Evolutionary conservation across 2,113 vertebrate genomes (phyloP).

Genomic region (Oryzias melastigma): DNA sequence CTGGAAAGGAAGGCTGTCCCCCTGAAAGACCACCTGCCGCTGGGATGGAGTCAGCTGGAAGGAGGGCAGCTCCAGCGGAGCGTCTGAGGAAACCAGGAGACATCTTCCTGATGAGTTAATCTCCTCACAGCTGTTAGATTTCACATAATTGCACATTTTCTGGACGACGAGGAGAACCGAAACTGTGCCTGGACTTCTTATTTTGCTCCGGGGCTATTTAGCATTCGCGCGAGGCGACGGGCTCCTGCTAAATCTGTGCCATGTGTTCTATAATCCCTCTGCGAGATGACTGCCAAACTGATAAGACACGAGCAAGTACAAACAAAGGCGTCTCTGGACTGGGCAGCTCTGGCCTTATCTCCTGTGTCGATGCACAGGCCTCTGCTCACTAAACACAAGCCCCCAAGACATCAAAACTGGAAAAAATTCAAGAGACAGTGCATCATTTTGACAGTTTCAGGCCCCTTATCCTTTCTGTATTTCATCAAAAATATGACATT

Average conservation of each 20-base stretch:
- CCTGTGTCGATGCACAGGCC: constrained; percentile 56
- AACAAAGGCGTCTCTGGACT: constrained; percentile 59
- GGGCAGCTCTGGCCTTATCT: constrained; percentile 52
- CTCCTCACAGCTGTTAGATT: not conserved
- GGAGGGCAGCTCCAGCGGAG: constrained; percentile 91
- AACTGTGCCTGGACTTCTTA: constrained; percentile 13
- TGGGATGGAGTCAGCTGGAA: constrained; percentile 96
- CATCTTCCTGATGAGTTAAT: not conserved
- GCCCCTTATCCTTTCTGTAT: not conserved
- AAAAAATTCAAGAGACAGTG: constrained; percentile 40
- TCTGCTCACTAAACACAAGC: constrained; percentile 43
- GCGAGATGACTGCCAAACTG: constrained; percentile 52
- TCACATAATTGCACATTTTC: not conserved
- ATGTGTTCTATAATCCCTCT: constrained; percentile 55
- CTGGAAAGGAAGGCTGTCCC: constrained; percentile 95
- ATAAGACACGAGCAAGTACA: constrained; percentile 66
- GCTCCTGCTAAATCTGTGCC: constrained; percentile 26
- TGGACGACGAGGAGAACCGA: not conserved
- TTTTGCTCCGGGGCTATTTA: constrained; percentile 8
- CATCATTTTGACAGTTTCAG: constrained; percentile 12
- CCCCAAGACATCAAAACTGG: constrained; percentile 37
- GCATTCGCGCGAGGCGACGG: constrained; percentile 36
- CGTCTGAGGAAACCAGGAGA: constrained; percentile 74
- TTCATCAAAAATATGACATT: too few relatives aligned
- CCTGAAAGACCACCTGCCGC: constrained; percentile 95